Evolutionary conservation across 2,113 vertebrate species (phyloP).

Genomic region (Ranitomeya imitator): DNA sequence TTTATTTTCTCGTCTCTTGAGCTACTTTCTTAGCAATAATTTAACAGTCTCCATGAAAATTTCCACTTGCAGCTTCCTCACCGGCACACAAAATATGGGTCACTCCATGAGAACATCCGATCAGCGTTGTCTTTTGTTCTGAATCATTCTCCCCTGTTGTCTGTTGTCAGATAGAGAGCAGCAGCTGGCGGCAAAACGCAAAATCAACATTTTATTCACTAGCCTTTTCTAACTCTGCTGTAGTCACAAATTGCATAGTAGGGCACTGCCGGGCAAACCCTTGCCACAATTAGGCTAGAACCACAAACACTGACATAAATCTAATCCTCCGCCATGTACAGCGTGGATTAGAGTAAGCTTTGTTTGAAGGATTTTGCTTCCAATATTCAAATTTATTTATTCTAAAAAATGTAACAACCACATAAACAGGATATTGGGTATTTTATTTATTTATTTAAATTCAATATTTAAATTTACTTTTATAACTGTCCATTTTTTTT

Average conservation of each 20-base stretch:
- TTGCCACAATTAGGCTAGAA: too few relatives aligned
- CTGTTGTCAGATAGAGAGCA: background rate
- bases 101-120: constrained; percentile 34
- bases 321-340: background rate
- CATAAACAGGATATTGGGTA: background rate
- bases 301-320: background rate
- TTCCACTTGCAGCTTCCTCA: background rate
- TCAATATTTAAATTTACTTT: background rate
- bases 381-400: background rate
- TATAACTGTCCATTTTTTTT: background rate
- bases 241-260: background rate
- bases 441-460: background rate
- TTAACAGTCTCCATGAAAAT: constrained; percentile 19
- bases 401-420: background rate
- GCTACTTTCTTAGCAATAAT: constrained; percentile 10
- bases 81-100: constrained; percentile 41
- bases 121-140: constrained; percentile 35
- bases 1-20: background rate
- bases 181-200: constrained; percentile 40
- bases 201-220: constrained; percentile 38
- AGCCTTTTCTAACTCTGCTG: background rate
- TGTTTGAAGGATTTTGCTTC: background rate
- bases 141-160: constrained; percentile 21
- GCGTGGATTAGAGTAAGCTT: background rate
- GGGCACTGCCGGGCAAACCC: background rate